phyloP scores from a whole-genome alignment of 2,113 vertebrate species.

The Nansenia antarctica region DNA sequence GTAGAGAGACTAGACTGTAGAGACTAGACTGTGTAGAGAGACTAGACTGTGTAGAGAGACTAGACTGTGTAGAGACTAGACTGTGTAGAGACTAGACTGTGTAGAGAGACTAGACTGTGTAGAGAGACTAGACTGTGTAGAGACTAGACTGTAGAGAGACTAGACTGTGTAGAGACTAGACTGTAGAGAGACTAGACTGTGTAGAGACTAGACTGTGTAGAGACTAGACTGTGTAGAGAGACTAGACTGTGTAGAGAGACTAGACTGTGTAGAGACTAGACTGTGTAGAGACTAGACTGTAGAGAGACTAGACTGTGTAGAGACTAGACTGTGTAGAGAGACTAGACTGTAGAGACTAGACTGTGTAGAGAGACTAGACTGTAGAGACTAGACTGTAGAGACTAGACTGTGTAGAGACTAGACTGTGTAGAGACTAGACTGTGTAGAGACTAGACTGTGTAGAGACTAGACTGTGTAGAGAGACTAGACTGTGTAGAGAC shows the following conservation, averaged over 20 bases:
- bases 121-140: slow-evolving; percentile 14
- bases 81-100: no score
- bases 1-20: no score
- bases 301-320: slow-evolving; percentile 4
- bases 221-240: slow-evolving; percentile 26
- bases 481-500: background rate
- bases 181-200: slow-evolving; percentile 15
- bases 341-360: no score
- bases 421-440: background rate
- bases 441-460: no score
- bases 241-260: background rate
- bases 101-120: slow-evolving; percentile 6
- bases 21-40: slow-evolving; percentile 26
- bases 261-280: slow-evolving; percentile 19
- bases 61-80: slow-evolving; percentile 19
- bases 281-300: no score
- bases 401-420: slow-evolving; percentile 22
- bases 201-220: no score
- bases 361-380: slow-evolving; percentile 17
- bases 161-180: background rate
- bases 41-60: background rate
- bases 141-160: slow-evolving; percentile 25
- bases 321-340: slow-evolving; percentile 26
- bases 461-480: no score
- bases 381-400: no score